These are phyloP conservation scores for Lamprotornis superbus DNA, from an alignment of 2,113 vertebrate genomes.

Conservation along the genomic window DNA sequence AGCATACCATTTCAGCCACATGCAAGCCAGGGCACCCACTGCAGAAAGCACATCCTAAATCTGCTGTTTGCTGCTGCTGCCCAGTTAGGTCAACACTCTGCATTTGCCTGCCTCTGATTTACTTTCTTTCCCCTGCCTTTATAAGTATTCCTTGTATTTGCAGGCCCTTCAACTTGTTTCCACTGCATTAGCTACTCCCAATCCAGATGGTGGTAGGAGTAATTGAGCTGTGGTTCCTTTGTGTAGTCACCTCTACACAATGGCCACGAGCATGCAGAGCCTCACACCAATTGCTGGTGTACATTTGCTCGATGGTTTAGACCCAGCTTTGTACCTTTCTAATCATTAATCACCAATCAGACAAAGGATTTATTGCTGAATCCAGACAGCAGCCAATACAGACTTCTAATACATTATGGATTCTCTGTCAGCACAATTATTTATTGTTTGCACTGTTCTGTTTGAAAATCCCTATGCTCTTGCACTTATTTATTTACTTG, in stretches of 20 bases:
- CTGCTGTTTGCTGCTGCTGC: not conserved
- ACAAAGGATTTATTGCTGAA: constrained; percentile 15
- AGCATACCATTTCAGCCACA: not conserved
- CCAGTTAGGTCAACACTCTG: not conserved
- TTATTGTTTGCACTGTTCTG: constrained; percentile 18
- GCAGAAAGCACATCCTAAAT: not conserved
- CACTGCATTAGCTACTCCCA: not conserved
- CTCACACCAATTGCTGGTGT: not conserved
- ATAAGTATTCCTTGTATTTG: not conserved
- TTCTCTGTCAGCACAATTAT: not conserved
- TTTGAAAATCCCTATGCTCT: constrained; percentile 8
- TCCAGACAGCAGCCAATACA: constrained; percentile 30
- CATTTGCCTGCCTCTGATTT: not conserved
- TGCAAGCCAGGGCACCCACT: not conserved
- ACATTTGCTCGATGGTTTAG: not conserved
- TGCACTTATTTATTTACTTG: constrained; percentile 1
- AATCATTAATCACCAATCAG: constrained; percentile 42
- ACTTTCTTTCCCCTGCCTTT: not conserved
- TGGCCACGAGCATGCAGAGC: not conserved
- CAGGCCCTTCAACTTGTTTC: not conserved
- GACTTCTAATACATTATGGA: constrained; percentile 30
- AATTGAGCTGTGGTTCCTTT: not conserved
- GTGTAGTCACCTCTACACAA: not conserved
- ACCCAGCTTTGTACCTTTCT: not conserved
- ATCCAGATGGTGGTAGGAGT: not conserved